Evolutionary conservation across 1,140 invertebrate genomes (phyloP), one percentile per base, ranked within the genome.

Genomic region (Caenorhabditis inopinata): DNA sequence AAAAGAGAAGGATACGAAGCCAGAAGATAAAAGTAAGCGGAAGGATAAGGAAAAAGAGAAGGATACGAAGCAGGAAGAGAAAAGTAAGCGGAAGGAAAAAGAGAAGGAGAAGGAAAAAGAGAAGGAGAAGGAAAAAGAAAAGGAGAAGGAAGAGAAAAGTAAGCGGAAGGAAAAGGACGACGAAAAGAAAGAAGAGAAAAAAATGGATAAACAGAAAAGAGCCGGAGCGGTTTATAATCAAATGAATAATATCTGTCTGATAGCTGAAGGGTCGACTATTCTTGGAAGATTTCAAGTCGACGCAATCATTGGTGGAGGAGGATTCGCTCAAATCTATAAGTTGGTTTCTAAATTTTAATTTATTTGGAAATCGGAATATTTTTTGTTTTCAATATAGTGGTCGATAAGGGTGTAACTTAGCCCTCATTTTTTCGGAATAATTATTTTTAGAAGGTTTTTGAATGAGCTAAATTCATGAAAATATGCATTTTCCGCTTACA

Each of bases 1-100:
- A 68, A 35, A 79, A 18, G 32, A 46, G 27, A 68, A 75, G 38
- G 35, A 58, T 0, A 25, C 23, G 21, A 25, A 74, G 45, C 16
- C 5, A 16, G 16, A 53, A 27, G 76, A 79, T 5, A 77, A 58
- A 2, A 80, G 75, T 16, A 81, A 78, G 80, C 58, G 32, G 23
- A 75, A 78, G 84, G 58, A 58, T 16, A 21, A 58, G 16, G 51
- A 58, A 14, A 29, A 58, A 0, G 32, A 29, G 25, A 58, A 29
- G 35, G 47, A 58, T 14, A 29, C 29, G 6, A 58, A 68, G 25
- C 18, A 38, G n/a, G 51, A 58, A 6, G 27, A 58, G 18, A 32
- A 29, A 32, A 29, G n/a, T 5, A 29, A 58, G 6, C 16, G 35
- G 18, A 58, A 58, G 2, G 27, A 58, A n/a, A 32, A 68, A 6